A percentile compares a stretch with the other conserved stretches of the same genome.
phyloP scores from a whole-genome alignment of 2,797 vertebrate species.

The Nyctibius grandis region DNA sequence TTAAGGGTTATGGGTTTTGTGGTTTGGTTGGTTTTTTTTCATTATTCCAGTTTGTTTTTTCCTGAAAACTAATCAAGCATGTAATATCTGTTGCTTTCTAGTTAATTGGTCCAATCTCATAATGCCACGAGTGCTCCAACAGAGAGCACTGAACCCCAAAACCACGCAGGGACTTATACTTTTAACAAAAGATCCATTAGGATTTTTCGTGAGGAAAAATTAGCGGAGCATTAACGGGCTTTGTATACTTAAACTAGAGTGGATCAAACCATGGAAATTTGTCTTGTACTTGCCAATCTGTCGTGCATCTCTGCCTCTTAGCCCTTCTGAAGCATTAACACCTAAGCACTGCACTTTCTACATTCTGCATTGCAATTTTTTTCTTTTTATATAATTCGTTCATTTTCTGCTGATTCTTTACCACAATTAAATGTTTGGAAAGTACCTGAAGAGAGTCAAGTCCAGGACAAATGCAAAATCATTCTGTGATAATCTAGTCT shows the following conservation, averaged over 20 bases:
- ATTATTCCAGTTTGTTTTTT: not conserved
- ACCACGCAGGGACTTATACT: not conserved
- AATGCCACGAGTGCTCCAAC: not conserved
- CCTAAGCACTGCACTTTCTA: not conserved
- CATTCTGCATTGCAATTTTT: not conserved
- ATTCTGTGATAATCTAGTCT: not conserved
- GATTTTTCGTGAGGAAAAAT: not conserved
- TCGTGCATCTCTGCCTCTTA: not conserved
- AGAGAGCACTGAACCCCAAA: not conserved
- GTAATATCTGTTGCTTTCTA: not conserved
- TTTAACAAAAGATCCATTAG: not conserved
- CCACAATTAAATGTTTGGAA: not conserved
- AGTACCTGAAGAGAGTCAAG: not conserved
- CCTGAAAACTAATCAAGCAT: not conserved
- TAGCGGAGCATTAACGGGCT: not conserved
- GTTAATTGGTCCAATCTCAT: not conserved
- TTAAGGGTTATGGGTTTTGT: not conserved
- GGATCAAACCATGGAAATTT: not conserved
- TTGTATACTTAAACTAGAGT: not conserved
- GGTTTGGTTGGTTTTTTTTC: not conserved
- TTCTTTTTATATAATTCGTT: not conserved
- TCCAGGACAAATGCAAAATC: not conserved
- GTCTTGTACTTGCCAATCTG: not conserved
- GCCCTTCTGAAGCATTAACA: not conserved
- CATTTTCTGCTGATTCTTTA: not conserved